Percentiles rank a stretch among this genome's conserved stretches.
Conservation (phyloP, 2,888 invertebrate genomes). For the Camptogramma bilineatum region DNA sequence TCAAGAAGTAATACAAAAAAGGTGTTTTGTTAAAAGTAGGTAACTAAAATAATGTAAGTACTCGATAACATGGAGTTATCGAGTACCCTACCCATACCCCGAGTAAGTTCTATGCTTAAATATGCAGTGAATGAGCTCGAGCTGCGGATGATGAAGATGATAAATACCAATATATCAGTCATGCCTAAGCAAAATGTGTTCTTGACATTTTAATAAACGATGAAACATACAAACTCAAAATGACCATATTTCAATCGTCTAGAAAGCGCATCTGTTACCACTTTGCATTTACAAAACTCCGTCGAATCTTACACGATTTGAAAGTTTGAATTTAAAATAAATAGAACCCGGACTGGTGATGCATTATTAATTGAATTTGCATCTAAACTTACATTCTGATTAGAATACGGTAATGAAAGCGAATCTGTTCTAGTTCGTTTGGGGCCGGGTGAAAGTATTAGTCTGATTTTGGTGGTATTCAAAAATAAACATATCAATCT, state of each 20-base stretch:
- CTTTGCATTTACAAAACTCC: slow-evolving; percentile 5
- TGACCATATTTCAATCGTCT: background rate
- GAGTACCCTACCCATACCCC: too few species aligned
- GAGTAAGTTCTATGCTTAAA: too few species aligned
- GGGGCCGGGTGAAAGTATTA: slow-evolving; percentile 46
- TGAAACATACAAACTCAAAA: too few species aligned
- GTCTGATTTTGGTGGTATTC: slow-evolving; percentile 40
- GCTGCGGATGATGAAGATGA: too few species aligned
- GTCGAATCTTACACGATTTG: slow-evolving; percentile 11
- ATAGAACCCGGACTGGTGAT: slow-evolving; percentile 2
- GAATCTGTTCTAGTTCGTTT: slow-evolving; percentile 34
- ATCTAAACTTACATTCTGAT: slow-evolving; percentile 31
- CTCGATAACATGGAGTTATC: too few species aligned
- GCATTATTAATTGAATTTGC: slow-evolving; percentile 32
- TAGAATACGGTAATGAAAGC: slow-evolving; percentile 39
- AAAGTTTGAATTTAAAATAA: slow-evolving; percentile 17
- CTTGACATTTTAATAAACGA: background rate
- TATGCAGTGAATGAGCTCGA: background rate
- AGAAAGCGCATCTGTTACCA: slow-evolving; percentile 1
- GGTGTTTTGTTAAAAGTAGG: too few species aligned
- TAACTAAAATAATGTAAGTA: too few species aligned
- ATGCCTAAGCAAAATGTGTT: background rate
- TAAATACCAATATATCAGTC: too few species aligned
- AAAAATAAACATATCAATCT: slow-evolving; percentile 42
- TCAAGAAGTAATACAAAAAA: too few species aligned